Percentiles rank a stretch among this genome's conserved stretches.
Conservation (phyloP, 2,797 vertebrate species). For the Forpus xanthops region DNA sequence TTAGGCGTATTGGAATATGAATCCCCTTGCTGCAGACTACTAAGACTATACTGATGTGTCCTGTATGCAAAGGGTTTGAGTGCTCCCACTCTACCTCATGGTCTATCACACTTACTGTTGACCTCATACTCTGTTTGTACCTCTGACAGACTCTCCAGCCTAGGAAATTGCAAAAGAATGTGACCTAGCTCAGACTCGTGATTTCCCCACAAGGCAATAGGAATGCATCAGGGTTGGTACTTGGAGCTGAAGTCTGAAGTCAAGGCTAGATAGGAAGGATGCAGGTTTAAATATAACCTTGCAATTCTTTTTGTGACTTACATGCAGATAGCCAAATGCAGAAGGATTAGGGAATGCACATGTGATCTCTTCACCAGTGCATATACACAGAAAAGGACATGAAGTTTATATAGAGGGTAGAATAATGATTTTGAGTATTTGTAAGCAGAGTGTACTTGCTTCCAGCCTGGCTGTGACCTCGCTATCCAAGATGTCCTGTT, state of each 20-base stretch:
- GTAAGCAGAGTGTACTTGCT: neutral
- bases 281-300: neutral
- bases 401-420: neutral
- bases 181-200: neutral
- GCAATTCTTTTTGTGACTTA: neutral
- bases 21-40: neutral
- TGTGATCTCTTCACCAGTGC: neutral
- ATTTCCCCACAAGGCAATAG: neutral
- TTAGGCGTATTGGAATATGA: neutral
- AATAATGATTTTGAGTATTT: neutral
- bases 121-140: neutral
- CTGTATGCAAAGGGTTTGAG: neutral
- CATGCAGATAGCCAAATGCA: neutral
- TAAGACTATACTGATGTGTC: neutral
- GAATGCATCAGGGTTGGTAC: neutral
- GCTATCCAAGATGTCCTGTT: neutral
- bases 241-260: neutral
- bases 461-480: neutral
- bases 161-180: neutral
- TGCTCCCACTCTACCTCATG: fast-evolving
- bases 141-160: neutral
- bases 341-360: neutral
- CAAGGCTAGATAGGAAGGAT: neutral
- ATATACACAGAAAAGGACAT: neutral
- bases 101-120: neutral